Evolutionary conservation across 2,113 vertebrate species (phyloP), one percentile per base, ranked within the genome.

Genomic region (Onychostruthus taczanowskii): DNA sequence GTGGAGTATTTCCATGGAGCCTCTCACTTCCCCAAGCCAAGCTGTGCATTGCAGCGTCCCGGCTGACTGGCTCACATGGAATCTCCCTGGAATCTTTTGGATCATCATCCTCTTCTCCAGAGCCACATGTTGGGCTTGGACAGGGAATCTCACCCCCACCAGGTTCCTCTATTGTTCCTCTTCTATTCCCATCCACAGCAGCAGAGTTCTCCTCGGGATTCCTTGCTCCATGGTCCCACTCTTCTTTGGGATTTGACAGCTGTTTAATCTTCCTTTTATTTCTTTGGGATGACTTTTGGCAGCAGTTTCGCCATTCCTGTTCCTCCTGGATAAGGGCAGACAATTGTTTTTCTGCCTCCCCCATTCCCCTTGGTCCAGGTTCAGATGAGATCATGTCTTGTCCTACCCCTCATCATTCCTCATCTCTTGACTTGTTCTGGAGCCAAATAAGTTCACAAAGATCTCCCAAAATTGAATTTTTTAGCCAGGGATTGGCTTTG

Each of bases 321-420:
- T 78, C 28, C 37, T 50, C 76, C 63, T n/a, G 68, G 50, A 11
- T 13, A 4, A 6, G 35, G 7, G 31, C 84, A 82, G 52, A 23
- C 4, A 0, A n/a, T 24, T 33, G 33, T 27, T 92, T 76, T 72
- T 15, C 43, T 27, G 66, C 69, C 89, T 81, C 37, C 4, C 33
- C 44, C 27, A 3, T 12, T 27, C 61, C 19, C 47, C n/a, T 37
- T 84, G 68, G 44, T 67, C 66, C 11, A 7, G 35, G 27, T 76
- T 91, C 91, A 76, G 84, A 95, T 91, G 89, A 96, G 87, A 89
- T 91, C 87, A 78, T 23, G 73, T 92, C 93, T 93, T 95, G 43
- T 96, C 77, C 81, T 37, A 1, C 68, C 82, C 55, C n/a, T 74
- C 69, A 49, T 20, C 69, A 3, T 49, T 41, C 91, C 41, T 75